Percentiles rank a stretch among this genome's conserved stretches.
phyloP scores from a whole-genome alignment of 2,113 vertebrate genomes.

The Myocastor coypus region DNA sequence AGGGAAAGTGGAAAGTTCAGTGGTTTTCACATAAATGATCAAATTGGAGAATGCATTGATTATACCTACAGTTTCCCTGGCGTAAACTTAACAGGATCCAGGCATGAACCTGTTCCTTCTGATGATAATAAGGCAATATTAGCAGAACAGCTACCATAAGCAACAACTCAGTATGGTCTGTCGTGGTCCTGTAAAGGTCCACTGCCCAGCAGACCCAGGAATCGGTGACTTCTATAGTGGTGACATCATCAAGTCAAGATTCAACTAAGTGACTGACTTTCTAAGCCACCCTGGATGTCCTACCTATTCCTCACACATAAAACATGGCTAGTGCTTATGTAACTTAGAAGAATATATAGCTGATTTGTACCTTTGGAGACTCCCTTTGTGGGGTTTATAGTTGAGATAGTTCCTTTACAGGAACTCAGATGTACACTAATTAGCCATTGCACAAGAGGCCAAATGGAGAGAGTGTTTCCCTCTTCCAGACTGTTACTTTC shows the following conservation, averaged over 20 bases:
- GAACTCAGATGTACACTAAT: neutral
- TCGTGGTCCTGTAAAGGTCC: neutral
- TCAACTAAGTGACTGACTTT: neutral
- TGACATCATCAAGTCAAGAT: neutral
- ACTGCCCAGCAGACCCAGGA: neutral
- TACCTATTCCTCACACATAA: slow-evolving; percentile 11
- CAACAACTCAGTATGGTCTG: neutral
- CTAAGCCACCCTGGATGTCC: neutral
- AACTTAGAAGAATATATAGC: neutral
- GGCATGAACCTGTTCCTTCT: neutral
- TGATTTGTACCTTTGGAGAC: neutral
- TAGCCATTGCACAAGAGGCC: neutral
- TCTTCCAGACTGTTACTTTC: neutral
- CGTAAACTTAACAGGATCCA: neutral
- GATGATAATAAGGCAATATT: neutral
- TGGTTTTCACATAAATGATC: neutral
- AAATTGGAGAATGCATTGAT: neutral
- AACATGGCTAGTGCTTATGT: neutral
- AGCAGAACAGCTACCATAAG: neutral
- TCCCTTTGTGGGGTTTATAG: neutral
- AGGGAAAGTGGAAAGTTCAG: neutral
- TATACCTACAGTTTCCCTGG: neutral
- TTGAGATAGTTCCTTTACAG: neutral
- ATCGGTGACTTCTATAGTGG: neutral
- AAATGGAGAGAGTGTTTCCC: neutral